Conservation (phyloP, 2,797 vertebrate species). For the Pelodytes ibericus region DNA sequence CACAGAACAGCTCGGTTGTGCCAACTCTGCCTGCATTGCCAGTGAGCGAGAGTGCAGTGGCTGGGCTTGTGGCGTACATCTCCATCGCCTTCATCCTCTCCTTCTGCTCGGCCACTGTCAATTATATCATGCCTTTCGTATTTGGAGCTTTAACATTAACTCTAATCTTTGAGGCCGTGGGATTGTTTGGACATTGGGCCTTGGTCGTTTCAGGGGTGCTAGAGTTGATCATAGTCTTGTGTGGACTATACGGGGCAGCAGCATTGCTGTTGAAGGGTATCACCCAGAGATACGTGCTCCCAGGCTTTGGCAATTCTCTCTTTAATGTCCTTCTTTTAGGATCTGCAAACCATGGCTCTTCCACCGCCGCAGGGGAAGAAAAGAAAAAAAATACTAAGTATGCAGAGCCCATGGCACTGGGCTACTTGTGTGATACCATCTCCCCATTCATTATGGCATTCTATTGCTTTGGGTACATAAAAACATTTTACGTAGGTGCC, state of each 20-base stretch:
- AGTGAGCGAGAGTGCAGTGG: conserved; percentile 73
- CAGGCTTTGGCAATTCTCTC: conserved; percentile 86
- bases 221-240: conserved; percentile 79
- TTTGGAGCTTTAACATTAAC: conserved; percentile 82
- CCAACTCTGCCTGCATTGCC: neutral
- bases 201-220: conserved; percentile 78
- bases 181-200: conserved; percentile 76
- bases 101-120: conserved; percentile 88
- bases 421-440: conserved; percentile 82
- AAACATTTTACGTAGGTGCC: conserved; percentile 75
- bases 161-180: conserved; percentile 82
- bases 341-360: conserved; percentile 70
- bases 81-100: conserved; percentile 79
- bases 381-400: conserved; percentile 92
- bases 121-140: conserved; percentile 90
- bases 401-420: conserved; percentile 86
- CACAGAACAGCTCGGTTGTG: conserved; percentile 16
- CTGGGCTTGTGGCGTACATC: conserved; percentile 84
- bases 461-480: conserved; percentile 82
- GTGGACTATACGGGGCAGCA: conserved; percentile 81
- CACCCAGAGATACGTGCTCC: conserved; percentile 80
- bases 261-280: conserved; percentile 84
- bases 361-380: conserved; percentile 76
- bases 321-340: conserved; percentile 86
- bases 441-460: conserved; percentile 83